Conservation (phyloP, 2,113 vertebrate genomes). For the Pterophyllum scalare region DNA sequence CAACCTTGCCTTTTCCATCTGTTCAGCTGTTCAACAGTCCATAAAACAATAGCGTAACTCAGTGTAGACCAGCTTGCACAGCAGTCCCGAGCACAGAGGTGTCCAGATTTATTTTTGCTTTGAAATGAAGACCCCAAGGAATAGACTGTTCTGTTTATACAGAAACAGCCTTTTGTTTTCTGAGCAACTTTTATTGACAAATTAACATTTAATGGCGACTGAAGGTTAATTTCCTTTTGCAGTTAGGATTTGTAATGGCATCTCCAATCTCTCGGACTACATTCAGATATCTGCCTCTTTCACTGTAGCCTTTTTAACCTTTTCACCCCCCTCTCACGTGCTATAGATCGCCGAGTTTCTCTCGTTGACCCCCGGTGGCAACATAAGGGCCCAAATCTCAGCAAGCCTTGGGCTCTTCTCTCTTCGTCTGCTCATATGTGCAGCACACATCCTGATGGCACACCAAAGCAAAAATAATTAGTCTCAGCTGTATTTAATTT, state of each 20-base stretch:
- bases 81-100: slow-evolving; percentile 52
- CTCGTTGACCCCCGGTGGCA: not conserved
- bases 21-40: slow-evolving; percentile 66
- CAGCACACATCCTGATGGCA: slow-evolving; percentile 50
- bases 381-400: slow-evolving; percentile 44
- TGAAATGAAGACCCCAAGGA: slow-evolving; percentile 32
- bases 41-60: slow-evolving; percentile 59
- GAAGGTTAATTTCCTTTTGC: slow-evolving; percentile 33
- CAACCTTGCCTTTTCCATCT: slow-evolving; percentile 76
- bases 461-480: slow-evolving; percentile 69
- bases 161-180: slow-evolving; percentile 20
- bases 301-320: not conserved
- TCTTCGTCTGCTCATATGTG: slow-evolving; percentile 55
- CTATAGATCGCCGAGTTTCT: not conserved
- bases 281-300: slow-evolving; percentile 1
- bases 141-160: slow-evolving; percentile 28
- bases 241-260: slow-evolving; percentile 8
- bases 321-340: slow-evolving; percentile 24
- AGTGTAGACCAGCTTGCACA: slow-evolving; percentile 49
- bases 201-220: slow-evolving; percentile 32
- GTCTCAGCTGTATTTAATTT: slow-evolving; percentile 65
- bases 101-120: slow-evolving; percentile 60
- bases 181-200: slow-evolving; percentile 2
- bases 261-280: not conserved
- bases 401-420: slow-evolving; percentile 40